Conservation (phyloP, 1,140 invertebrate species). For the Campodea augens region DNA sequence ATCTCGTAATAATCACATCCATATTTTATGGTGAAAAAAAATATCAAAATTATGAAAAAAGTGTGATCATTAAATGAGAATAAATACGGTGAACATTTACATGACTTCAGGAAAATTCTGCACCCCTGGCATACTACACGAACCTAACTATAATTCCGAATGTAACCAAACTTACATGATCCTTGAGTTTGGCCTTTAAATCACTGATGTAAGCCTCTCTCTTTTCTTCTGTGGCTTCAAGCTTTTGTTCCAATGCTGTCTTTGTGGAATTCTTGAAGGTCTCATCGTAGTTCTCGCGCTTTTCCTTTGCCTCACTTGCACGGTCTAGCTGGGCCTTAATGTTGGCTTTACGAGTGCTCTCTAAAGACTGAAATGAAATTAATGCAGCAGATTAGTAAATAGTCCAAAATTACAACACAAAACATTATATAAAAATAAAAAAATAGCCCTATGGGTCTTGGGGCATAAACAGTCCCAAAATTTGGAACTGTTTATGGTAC, state of each 20-base stretch:
- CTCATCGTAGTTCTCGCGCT: slow-evolving; percentile 65
- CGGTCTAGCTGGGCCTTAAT: slow-evolving; percentile 60
- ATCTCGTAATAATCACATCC: too few relatives aligned
- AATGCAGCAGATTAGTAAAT: too few relatives aligned
- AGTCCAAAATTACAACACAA: too few relatives aligned
- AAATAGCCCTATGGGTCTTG: too few relatives aligned
- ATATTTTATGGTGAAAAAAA: too few relatives aligned
- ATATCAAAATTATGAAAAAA: too few relatives aligned
- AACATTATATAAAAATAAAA: too few relatives aligned
- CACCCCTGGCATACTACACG: slow-evolving; percentile 12
- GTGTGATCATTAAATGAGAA: too few relatives aligned
- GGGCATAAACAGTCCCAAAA: too few relatives aligned
- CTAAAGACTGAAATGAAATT: slow-evolving; percentile 45
- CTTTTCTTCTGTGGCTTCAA: slow-evolving; percentile 71
- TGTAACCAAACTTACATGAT: slow-evolving; percentile 31
- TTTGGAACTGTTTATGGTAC: too few relatives aligned
- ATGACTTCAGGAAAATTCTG: too few relatives aligned
- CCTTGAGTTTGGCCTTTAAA: slow-evolving; percentile 68
- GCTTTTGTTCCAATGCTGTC: slow-evolving; percentile 70
- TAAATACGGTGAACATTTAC: too few relatives aligned
- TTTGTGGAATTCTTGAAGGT: slow-evolving; percentile 64
- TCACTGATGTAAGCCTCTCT: slow-evolving; percentile 71
- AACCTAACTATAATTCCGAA: neutral
- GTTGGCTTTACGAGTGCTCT: slow-evolving; percentile 60
- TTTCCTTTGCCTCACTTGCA: slow-evolving; percentile 73